Evolutionary conservation across 2,113 vertebrate genomes (phyloP).

Genomic region (Hippocampus abdominalis): DNA sequence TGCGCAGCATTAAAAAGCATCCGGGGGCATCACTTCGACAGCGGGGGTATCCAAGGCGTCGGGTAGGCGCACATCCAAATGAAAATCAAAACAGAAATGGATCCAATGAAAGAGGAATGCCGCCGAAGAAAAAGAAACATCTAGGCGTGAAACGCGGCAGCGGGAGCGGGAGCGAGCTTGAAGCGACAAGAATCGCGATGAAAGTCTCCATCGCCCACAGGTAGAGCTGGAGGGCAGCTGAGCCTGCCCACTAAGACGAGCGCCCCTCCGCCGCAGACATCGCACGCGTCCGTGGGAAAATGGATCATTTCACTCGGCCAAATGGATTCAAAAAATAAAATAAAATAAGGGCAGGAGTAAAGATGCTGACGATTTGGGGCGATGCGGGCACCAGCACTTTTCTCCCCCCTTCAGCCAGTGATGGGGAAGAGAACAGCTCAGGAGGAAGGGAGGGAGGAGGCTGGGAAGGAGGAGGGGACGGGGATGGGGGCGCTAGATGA

Average conservation of each 20-base stretch:
- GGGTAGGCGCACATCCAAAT: constrained; percentile 46
- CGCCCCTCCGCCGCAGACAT: constrained; percentile 61
- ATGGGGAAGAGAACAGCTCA: constrained; percentile 33
- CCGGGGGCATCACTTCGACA: constrained; percentile 35
- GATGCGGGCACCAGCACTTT: constrained; percentile 58
- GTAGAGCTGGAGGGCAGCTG: constrained; percentile 67
- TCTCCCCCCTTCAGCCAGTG: constrained; percentile 55
- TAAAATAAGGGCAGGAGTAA: constrained; percentile 23
- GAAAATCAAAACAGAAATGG: constrained; percentile 28
- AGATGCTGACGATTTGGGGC: constrained; percentile 38
- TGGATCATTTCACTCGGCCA: constrained; percentile 61
- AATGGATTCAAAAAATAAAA: too few species aligned
- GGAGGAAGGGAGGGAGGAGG: constrained; percentile 24
- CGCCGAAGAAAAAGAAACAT: constrained; percentile 30
- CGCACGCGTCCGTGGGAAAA: constrained; percentile 54
- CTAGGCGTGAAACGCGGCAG: constrained; percentile 45
- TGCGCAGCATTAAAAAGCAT: constrained; percentile 31
- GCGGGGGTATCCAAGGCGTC: constrained; percentile 45
- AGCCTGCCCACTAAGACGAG: constrained; percentile 65
- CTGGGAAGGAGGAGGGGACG: constrained; percentile 14
- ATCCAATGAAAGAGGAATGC: constrained; percentile 46
- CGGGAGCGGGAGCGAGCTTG: constrained; percentile 56
- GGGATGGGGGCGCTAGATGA: constrained; percentile 1
- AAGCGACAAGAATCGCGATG: constrained; percentile 69
- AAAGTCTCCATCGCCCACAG: constrained; percentile 71